These are phyloP conservation scores for Neogobius melanostomus DNA, from an alignment of 2,113 vertebrate genomes.

Conservation along the genomic window DNA sequence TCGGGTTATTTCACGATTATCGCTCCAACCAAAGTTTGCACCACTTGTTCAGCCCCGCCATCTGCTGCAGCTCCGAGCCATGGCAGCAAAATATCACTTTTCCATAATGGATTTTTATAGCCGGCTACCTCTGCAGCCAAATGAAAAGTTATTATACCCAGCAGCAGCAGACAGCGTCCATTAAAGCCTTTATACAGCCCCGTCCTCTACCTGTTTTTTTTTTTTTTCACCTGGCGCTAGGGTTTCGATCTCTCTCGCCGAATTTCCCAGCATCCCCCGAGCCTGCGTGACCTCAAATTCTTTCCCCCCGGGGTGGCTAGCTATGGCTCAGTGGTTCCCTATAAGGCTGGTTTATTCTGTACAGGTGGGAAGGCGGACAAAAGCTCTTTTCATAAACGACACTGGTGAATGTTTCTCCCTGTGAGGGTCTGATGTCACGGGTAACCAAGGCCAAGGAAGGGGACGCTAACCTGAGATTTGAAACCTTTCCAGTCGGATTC, in stretches of 20 bases:
- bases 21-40: not conserved
- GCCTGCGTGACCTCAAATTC: slow-evolving; percentile 51
- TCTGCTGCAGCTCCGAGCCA: slow-evolving; percentile 2
- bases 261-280: slow-evolving; percentile 50
- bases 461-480: slow-evolving; percentile 22
- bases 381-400: slow-evolving; percentile 60
- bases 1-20: no score
- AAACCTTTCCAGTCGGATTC: not conserved
- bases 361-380: slow-evolving; percentile 66
- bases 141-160: slow-evolving; percentile 40
- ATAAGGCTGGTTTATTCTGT: slow-evolving; percentile 56
- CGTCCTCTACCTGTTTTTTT: slow-evolving; percentile 17
- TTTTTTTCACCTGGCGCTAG: slow-evolving; percentile 11
- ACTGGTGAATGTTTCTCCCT: slow-evolving; percentile 22
- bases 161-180: slow-evolving; percentile 21
- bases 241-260: slow-evolving; percentile 33
- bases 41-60: not conserved
- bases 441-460: slow-evolving; percentile 27
- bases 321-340: slow-evolving; percentile 47
- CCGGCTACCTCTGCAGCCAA: slow-evolving; percentile 24
- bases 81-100: slow-evolving; percentile 17
- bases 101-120: slow-evolving; percentile 41
- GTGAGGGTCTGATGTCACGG: slow-evolving; percentile 41
- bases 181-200: slow-evolving; percentile 35
- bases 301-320: slow-evolving; percentile 26